These are phyloP conservation scores for Cephus pygmeus DNA, from an alignment of 2,888 invertebrate species.

Conservation along the genomic window DNA sequence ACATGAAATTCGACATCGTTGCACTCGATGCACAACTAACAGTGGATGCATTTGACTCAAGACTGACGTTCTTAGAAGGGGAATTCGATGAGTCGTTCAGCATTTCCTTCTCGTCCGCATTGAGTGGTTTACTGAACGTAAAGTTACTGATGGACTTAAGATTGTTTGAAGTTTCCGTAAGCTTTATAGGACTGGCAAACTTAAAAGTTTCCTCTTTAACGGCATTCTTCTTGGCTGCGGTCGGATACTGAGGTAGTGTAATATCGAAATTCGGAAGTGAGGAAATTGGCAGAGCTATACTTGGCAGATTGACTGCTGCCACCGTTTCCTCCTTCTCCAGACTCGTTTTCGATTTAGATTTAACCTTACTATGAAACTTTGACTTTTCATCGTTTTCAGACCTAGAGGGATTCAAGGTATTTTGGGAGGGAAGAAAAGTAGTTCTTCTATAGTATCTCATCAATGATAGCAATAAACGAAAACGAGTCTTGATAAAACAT, in stretches of 20 bases:
- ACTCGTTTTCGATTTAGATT: constrained; percentile 56
- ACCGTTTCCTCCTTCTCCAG: constrained; percentile 63
- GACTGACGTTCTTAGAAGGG: constrained; percentile 28
- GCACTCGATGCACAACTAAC: constrained; percentile 17
- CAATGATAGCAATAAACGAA: not conserved
- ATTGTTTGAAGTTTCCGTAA: constrained; percentile 63
- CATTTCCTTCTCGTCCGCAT: constrained; percentile 49
- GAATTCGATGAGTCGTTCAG: constrained; percentile 28
- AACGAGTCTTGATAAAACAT: not conserved
- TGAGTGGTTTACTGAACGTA: constrained; percentile 70
- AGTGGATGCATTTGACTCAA: constrained; percentile 29
- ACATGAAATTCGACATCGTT: constrained; percentile 55
- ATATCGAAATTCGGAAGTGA: constrained; percentile 71
- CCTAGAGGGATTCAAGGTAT: constrained; percentile 31
- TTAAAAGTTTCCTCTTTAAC: constrained; percentile 44
- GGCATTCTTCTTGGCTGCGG: constrained; percentile 22
- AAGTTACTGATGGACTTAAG: constrained; percentile 69
- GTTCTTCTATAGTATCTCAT: not conserved
- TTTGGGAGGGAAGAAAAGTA: not conserved
- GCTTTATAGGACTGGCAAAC: constrained; percentile 67
- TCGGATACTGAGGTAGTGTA: constrained; percentile 57
- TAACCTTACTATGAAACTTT: constrained; percentile 66
- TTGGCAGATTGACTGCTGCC: constrained; percentile 68
- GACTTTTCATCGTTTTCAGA: constrained; percentile 51
- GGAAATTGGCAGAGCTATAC: constrained; percentile 69